A percentile compares a stretch with the other conserved stretches of the same genome.
Conservation (phyloP, 1,140 invertebrate genomes). For the Drosophila sechellia region DNA sequence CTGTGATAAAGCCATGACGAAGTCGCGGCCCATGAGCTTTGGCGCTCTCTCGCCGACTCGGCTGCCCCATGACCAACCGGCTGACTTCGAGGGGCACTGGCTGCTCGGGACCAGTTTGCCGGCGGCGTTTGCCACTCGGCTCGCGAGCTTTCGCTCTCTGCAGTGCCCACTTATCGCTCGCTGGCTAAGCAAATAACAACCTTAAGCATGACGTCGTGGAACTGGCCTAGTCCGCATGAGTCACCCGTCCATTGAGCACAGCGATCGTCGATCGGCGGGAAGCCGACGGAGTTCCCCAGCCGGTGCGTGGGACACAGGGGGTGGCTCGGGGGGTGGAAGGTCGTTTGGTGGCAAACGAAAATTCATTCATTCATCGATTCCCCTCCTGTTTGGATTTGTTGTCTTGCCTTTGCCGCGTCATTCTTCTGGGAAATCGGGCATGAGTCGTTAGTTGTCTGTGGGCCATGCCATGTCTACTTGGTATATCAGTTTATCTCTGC, state of each 20-base stretch:
- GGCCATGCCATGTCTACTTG: constrained; percentile 9
- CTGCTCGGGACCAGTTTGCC: constrained; percentile 11
- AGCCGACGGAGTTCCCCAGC: constrained; percentile 70
- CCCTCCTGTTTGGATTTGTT: constrained; percentile 5
- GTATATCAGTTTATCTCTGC: constrained; percentile 8
- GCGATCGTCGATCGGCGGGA: constrained; percentile 13
- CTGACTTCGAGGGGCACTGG: not conserved
- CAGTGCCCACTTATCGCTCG: constrained; percentile 7
- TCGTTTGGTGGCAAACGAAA: constrained; percentile 57
- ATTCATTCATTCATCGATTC: constrained; percentile 79
- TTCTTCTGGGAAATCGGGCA: constrained; percentile 72
- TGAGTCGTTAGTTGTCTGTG: constrained; percentile 59
- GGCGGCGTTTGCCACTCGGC: constrained; percentile 1
- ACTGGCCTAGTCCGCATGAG: constrained; percentile 31
- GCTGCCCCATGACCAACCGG: constrained; percentile 28
- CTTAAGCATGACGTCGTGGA: constrained; percentile 64
- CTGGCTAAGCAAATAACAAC: constrained; percentile 29
- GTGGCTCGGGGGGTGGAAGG: constrained; percentile 41
- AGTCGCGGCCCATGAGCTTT: constrained; percentile 46
- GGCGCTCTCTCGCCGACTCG: not conserved
- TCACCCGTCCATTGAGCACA: constrained; percentile 40
- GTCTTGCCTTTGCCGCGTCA: constrained; percentile 51
- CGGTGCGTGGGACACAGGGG: not conserved
- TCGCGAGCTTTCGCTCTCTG: constrained; percentile 40
- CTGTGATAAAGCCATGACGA: constrained; percentile 66